Percentiles rank a stretch among this genome's conserved stretches.
These are phyloP conservation scores for Cebidichthys violaceus DNA, from an alignment of 2,113 vertebrate genomes.

Conservation along the genomic window DNA sequence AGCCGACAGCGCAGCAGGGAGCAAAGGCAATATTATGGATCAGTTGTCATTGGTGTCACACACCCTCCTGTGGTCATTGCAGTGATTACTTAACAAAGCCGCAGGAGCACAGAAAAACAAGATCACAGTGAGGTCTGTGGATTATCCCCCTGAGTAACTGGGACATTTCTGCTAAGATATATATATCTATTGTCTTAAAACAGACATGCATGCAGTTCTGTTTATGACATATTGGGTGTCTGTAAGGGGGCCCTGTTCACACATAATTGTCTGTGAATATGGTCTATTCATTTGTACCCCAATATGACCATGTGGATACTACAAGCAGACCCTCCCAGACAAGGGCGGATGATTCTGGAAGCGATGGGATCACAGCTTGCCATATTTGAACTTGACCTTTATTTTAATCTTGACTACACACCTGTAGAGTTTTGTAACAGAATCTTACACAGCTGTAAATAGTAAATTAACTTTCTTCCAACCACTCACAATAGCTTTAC, in stretches of 20 bases:
- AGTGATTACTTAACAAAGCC: constrained; percentile 25
- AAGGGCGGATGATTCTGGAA: neutral
- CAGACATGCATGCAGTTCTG: neutral
- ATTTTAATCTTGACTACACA: too few relatives aligned
- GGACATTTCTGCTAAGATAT: neutral
- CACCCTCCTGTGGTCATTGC: constrained; percentile 23
- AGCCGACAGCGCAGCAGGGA: neutral
- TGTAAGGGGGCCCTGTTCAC: neutral
- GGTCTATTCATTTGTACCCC: neutral
- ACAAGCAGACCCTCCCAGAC: neutral
- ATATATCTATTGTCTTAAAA: neutral
- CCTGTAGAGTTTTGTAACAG: too few relatives aligned
- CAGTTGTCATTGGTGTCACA: constrained; percentile 29
- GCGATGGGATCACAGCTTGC: too few relatives aligned
- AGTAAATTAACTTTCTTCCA: too few relatives aligned
- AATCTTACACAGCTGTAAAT: too few relatives aligned
- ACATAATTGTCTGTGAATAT: neutral
- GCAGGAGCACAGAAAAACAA: neutral
- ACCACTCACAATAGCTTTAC: too few relatives aligned
- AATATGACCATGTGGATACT: neutral
- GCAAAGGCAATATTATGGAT: constrained; percentile 34
- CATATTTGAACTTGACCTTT: too few relatives aligned
- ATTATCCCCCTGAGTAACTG: neutral
- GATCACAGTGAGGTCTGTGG: constrained; percentile 5
- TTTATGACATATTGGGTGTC: neutral